Percentiles rank a stretch among this genome's conserved stretches.
Conservation (phyloP, 2,888 invertebrate genomes). For the Phanerotoma sp. region DNA sequence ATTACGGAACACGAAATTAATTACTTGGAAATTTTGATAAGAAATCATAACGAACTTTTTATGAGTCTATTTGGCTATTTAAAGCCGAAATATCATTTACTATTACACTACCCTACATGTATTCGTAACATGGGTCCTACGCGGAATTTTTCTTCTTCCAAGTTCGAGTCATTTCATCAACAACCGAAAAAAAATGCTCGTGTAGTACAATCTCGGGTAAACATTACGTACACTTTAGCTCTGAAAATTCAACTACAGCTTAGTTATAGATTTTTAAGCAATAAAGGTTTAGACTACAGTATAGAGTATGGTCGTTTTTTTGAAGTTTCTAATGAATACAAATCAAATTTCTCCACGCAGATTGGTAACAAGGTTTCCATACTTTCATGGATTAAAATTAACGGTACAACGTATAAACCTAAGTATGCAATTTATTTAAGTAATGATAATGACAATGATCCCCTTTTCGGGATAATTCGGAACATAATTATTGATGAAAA, state of each 20-base stretch:
- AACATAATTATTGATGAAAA: background rate
- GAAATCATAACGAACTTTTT: constrained; percentile 12
- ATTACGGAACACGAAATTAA: constrained; percentile 13
- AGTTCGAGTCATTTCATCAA: background rate
- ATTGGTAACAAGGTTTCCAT: too few species aligned
- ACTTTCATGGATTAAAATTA: background rate
- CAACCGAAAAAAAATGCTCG: background rate
- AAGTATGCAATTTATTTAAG: background rate
- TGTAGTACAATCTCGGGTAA: background rate
- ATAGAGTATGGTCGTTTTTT: background rate
- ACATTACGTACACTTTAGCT: background rate
- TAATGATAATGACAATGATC: background rate
- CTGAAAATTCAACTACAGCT: background rate
- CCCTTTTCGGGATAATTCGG: background rate
- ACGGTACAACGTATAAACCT: background rate
- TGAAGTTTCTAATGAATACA: background rate
- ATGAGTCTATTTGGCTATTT: constrained; percentile 19
- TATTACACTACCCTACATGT: constrained; percentile 13
- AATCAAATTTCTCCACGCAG: background rate
- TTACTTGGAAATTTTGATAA: constrained; percentile 12
- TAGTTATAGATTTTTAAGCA: background rate
- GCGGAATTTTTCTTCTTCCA: background rate
- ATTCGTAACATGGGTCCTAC: constrained; percentile 10
- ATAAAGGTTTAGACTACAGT: background rate
- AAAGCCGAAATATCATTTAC: constrained; percentile 23